Evolutionary conservation across 2,113 vertebrate genomes (phyloP).

Genomic region (Pomatostomus ruficeps): DNA sequence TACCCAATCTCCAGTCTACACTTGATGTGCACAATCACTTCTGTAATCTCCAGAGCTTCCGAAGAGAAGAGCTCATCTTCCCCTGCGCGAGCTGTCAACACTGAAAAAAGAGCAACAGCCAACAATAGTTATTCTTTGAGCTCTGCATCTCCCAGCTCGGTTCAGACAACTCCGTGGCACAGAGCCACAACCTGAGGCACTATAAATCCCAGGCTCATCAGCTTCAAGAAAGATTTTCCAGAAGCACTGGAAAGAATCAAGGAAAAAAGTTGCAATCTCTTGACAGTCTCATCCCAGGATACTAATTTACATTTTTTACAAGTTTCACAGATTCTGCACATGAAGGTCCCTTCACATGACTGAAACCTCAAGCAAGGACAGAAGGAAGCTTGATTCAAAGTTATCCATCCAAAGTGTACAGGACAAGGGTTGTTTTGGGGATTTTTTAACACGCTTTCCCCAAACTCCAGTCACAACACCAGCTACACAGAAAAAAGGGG

Average conservation of each 20-base stretch:
- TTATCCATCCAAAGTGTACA: not conserved
- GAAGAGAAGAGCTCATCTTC: conserved; percentile 8
- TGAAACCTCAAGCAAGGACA: not conserved
- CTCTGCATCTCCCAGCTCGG: not conserved
- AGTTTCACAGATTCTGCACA: not conserved
- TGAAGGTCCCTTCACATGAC: not conserved
- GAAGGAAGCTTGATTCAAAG: not conserved
- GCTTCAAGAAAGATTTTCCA: conserved; percentile 22
- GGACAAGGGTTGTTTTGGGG: not conserved
- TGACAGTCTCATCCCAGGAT: not conserved
- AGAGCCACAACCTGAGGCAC: conserved; percentile 47
- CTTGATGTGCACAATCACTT: conserved; percentile 32
- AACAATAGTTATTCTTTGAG: conserved; percentile 27
- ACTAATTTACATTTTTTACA: not conserved
- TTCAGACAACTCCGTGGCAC: conserved; percentile 34
- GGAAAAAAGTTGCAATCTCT: not conserved
- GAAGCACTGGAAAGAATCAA: conserved; percentile 9
- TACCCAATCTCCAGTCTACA: conserved; percentile 30
- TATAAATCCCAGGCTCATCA: conserved; percentile 18
- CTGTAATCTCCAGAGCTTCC: conserved; percentile 50
- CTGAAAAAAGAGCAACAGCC: conserved; percentile 22
- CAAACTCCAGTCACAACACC: not conserved
- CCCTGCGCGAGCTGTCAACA: conserved; percentile 9
- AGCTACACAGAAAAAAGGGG: not conserved
- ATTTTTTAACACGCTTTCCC: not conserved